Evolutionary conservation across 1,140 invertebrate genomes (phyloP), one percentile per base, ranked within the genome.

Genomic region (Bombus terrestris): DNA sequence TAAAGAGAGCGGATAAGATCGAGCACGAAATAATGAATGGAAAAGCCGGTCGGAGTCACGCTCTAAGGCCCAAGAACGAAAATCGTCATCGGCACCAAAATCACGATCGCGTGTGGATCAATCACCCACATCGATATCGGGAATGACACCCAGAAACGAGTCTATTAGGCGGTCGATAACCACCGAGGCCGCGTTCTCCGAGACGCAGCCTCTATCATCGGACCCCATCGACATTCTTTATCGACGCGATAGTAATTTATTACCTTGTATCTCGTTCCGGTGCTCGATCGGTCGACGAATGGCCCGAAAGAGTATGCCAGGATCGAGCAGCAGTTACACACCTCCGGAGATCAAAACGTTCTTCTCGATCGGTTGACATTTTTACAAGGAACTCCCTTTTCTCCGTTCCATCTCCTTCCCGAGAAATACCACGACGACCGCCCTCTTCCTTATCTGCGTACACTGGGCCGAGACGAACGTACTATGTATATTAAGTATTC

Each of bases 221-320:
- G 87, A 83, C 90, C 75, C 92, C 91, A 94, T 94, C 93, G 91
- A 92, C 93, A 94, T 94, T 94, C 93, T 92, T 93, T 93, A 94
- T 94, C 92, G 93, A 93, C 91, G 88, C 90, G 91, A 93, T 93
- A 93, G 93, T 94, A 94, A 94, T 94, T 94, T 94, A 94, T 94
- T 93, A 93, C 90, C 91, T 86, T 89, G 83, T 89, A 87, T 85
- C 86, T 86, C 86, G 89, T 89, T 81, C 85, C 86, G 83, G 71
- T 85, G 88, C 85, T 78, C 81, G 76, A 88, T 78, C 69, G 83
- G 74, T 79, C 86, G 41, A 75, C 37, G 47, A 37, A 69, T 28
- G 76, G 35, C 37, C 37, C 69, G n/a, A 68, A 85, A 86, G 72
- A 73, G 57, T 77, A 83, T 25, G 62, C 57, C 35, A 18, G 25